These are phyloP conservation scores for Tympanuchus pallidicinctus DNA, from an alignment of 2,113 vertebrate species.

Conservation along the genomic window DNA sequence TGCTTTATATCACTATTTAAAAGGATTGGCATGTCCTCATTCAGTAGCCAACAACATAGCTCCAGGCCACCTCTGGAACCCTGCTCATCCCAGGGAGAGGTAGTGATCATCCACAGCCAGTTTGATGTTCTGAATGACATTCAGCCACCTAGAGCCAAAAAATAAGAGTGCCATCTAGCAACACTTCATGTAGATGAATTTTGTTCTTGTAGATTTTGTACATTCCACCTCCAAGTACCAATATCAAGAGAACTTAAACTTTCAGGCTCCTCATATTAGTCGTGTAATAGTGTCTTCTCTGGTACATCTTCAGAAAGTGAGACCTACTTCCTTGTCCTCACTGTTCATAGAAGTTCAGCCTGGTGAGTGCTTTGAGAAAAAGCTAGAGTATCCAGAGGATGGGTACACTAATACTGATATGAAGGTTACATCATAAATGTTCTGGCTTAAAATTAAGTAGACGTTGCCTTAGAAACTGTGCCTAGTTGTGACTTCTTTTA, in stretches of 20 bases:
- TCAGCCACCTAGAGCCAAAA: background rate
- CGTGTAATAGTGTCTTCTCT: background rate
- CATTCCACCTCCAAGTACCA: background rate
- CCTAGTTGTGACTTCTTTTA: rapidly evolving
- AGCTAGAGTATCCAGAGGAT: background rate
- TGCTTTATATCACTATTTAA: background rate
- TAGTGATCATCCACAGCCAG: background rate
- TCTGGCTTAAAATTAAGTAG: background rate
- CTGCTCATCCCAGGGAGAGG: background rate
- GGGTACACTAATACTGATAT: background rate
- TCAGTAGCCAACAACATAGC: background rate
- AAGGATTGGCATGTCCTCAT: background rate
- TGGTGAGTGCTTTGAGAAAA: background rate
- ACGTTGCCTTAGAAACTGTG: rapidly evolving
- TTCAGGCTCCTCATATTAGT: background rate
- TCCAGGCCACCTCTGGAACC: background rate
- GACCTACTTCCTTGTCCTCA: background rate
- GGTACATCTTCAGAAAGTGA: background rate
- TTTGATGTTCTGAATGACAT: background rate
- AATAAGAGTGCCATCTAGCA: background rate
- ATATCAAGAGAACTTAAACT: background rate
- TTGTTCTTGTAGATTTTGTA: background rate
- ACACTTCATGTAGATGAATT: background rate
- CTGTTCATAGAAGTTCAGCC: background rate
- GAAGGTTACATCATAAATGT: background rate